phyloP scores from a whole-genome alignment of 2,797 vertebrate species.

The Mastacembelus armatus region DNA sequence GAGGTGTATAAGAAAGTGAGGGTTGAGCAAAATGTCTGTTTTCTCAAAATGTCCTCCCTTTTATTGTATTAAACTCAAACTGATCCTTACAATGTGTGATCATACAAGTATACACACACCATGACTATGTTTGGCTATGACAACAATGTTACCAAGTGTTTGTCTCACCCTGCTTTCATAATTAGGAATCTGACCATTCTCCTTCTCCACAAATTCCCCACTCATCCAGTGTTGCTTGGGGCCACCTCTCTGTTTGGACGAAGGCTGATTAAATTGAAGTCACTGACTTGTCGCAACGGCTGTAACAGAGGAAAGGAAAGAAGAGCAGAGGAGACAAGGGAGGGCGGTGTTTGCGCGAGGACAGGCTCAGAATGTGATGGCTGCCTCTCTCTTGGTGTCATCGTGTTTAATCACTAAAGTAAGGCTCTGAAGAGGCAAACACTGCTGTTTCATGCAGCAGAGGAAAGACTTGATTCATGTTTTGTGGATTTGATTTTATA shows the following conservation, averaged over 20 bases:
- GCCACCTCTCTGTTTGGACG: conserved; percentile 68
- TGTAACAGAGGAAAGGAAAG: conserved; percentile 55
- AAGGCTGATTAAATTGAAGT: conserved; percentile 80
- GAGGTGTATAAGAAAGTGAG: too few species aligned
- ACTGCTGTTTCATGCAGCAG: conserved; percentile 39
- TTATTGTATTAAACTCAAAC: too few species aligned
- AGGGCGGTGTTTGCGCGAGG: conserved; percentile 38
- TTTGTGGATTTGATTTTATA: conserved; percentile 53
- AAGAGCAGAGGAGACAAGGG: conserved; percentile 39
- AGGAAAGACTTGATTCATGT: conserved; percentile 42
- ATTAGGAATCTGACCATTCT: conserved; percentile 77
- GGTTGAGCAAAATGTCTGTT: too few species aligned
- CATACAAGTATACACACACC: too few species aligned
- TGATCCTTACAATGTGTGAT: too few species aligned
- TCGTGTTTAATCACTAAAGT: conserved; percentile 62
- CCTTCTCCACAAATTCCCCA: conserved; percentile 68
- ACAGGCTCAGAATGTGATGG: conserved; percentile 41
- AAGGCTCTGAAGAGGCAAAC: conserved; percentile 42
- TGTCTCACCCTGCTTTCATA: conserved; percentile 66
- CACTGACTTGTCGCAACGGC: conserved; percentile 60
- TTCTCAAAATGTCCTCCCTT: too few species aligned
- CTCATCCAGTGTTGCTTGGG: conserved; percentile 67
- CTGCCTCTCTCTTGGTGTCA: conserved; percentile 56
- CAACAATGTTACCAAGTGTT: conserved; percentile 75
- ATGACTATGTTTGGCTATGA: conserved; percentile 59